These are phyloP conservation scores for Drosophila hamatofila DNA, from an alignment of 2,888 invertebrate genomes.

Conservation along the genomic window DNA sequence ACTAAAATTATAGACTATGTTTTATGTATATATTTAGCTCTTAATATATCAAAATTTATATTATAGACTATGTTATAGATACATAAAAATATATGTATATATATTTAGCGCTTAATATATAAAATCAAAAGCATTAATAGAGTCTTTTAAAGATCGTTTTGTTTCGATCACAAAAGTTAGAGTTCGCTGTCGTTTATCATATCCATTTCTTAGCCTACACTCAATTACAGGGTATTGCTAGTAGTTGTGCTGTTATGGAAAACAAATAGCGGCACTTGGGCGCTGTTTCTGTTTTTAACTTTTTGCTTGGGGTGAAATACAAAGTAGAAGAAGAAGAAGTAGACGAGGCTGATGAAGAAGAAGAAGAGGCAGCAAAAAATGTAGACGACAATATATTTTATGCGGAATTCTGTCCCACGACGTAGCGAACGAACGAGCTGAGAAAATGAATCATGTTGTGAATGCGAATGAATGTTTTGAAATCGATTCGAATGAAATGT, in stretches of 20 bases:
- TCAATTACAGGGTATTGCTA: conserved; percentile 9
- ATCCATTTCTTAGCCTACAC: not conserved
- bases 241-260: conserved; percentile 24
- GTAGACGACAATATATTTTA: conserved; percentile 52
- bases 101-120: too few species aligned
- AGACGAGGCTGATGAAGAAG: not conserved
- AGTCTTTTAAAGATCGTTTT: not conserved
- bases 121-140: too few species aligned
- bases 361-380: not conserved
- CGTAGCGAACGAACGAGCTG: conserved; percentile 18
- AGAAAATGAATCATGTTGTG: conserved; percentile 55
- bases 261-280: conserved; percentile 13
- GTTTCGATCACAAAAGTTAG: not conserved
- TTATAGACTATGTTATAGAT: too few species aligned
- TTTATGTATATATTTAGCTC: too few species aligned
- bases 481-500: conserved; percentile 63
- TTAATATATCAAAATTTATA: too few species aligned
- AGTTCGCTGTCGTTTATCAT: not conserved
- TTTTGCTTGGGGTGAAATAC: conserved; percentile 2
- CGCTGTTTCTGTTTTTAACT: conserved; percentile 23
- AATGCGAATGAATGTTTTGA: conserved; percentile 58
- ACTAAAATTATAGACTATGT: too few species aligned
- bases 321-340: not conserved
- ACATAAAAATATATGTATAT: too few species aligned
- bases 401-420: conserved; percentile 53